Percentiles rank a stretch among this genome's conserved stretches.
Conservation (phyloP, 1,140 invertebrate species). For the Teleogryllus occipitalis region DNA sequence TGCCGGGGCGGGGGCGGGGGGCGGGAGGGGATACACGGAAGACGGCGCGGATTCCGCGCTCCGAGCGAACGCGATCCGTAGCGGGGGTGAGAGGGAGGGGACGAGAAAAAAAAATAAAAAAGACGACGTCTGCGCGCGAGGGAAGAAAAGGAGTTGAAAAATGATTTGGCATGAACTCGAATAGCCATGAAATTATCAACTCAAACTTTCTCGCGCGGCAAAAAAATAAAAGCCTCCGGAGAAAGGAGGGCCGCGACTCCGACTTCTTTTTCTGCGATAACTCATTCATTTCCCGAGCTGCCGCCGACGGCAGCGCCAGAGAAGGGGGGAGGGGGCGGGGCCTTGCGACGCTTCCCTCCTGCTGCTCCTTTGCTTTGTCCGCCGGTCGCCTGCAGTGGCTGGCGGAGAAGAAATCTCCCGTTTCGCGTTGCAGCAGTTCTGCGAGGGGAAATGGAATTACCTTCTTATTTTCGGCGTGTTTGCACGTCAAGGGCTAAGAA, state of each 20-base stretch:
- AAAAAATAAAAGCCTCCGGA: not conserved
- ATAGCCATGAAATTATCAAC: not conserved
- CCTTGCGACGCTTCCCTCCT: too few species aligned
- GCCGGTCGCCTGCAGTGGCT: too few species aligned
- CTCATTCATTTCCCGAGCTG: not conserved
- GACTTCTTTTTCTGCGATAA: not conserved
- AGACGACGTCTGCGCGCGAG: not conserved
- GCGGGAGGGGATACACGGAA: not conserved
- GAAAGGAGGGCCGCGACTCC: not conserved
- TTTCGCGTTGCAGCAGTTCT: too few species aligned
- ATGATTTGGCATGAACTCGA: constrained; percentile 3
- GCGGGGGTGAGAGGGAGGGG: too few species aligned
- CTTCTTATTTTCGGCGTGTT: too few species aligned
- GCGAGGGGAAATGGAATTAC: too few species aligned
- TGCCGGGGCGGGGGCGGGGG: not conserved
- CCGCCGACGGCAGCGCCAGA: too few species aligned
- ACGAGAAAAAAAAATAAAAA: not conserved
- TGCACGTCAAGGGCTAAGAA: too few species aligned
- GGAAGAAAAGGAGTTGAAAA: not conserved
- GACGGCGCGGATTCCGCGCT: not conserved
- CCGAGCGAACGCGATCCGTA: not conserved
- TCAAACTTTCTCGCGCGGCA: not conserved
- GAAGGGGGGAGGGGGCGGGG: too few species aligned
- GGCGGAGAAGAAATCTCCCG: too few species aligned
- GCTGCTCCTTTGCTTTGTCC: too few species aligned